A percentile compares a stretch with the other conserved stretches of the same genome.
Conservation (phyloP, 92 coral and sea anemone genomes). For the Umimayanthus chanpuru region DNA sequence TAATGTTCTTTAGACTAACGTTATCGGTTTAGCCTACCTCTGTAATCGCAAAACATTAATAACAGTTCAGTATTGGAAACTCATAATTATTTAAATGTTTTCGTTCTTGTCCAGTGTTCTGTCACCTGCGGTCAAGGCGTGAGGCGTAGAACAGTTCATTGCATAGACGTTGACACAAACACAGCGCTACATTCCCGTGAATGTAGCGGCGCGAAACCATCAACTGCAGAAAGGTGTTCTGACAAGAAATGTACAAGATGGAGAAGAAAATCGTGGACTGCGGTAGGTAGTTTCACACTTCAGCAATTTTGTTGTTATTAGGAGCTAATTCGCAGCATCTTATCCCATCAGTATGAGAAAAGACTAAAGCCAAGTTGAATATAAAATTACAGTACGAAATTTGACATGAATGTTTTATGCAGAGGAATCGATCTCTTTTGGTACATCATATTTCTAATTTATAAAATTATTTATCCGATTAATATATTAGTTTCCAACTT, state of each 20-base stretch:
- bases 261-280: conserved; percentile 21
- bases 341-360: not conserved
- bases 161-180: conserved; percentile 5
- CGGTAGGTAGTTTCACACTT: not conserved
- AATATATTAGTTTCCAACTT: not conserved
- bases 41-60: too few species aligned
- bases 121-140: conserved; percentile 35
- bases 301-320: too few species aligned
- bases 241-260: conserved; percentile 33
- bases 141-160: conserved; percentile 24
- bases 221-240: conserved; percentile 24
- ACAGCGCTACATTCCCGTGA: not conserved
- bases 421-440: not conserved
- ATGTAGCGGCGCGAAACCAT: conserved; percentile 29
- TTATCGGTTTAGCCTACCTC: too few species aligned
- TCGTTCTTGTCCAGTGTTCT: conserved; percentile 27
- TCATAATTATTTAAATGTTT: too few species aligned
- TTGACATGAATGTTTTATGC: not conserved
- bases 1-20: too few species aligned
- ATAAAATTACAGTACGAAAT: too few species aligned
- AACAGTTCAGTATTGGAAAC: too few species aligned
- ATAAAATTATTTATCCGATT: too few species aligned
- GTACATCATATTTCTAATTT: not conserved
- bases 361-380: not conserved
- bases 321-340: not conserved